Conservation (phyloP, 2,797 vertebrate genomes). For the Neoniphon sammara region DNA sequence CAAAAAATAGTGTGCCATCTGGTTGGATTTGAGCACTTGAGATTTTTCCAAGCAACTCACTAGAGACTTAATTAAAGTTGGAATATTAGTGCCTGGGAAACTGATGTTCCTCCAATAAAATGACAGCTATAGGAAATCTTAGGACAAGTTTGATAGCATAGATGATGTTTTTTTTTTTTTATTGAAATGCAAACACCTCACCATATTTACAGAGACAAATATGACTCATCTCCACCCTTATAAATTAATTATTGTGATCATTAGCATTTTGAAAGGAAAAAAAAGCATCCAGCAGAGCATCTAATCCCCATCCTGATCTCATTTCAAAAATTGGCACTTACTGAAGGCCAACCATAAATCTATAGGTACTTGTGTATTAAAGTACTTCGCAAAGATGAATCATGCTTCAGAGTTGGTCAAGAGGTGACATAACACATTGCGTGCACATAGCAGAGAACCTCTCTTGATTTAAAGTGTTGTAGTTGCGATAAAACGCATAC, state of each 20-base stretch:
- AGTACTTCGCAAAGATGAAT: slow-evolving; percentile 20
- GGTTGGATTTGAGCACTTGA: slow-evolving; percentile 75
- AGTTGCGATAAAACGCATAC: slow-evolving; percentile 23
- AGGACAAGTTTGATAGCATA: slow-evolving; percentile 51
- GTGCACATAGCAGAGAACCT: slow-evolving; percentile 17
- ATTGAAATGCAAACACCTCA: slow-evolving; percentile 14
- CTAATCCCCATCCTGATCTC: slow-evolving; percentile 11
- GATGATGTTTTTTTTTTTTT: slow-evolving; percentile 18
- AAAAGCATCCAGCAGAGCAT: not conserved
- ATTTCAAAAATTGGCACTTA: not conserved
- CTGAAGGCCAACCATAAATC: slow-evolving; percentile 1
- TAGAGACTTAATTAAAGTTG: slow-evolving; percentile 82
- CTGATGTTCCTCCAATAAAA: slow-evolving; percentile 69
- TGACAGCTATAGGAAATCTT: slow-evolving; percentile 52
- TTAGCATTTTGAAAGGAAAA: not conserved
- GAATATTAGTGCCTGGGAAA: slow-evolving; percentile 69
- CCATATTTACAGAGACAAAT: slow-evolving; percentile 8
- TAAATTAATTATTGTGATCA: not conserved
- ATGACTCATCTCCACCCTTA: not conserved
- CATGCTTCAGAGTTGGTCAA: slow-evolving; percentile 12
- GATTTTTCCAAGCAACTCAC: slow-evolving; percentile 71
- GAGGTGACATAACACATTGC: slow-evolving; percentile 18
- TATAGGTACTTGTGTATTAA: slow-evolving; percentile 8
- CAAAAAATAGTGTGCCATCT: slow-evolving; percentile 81
- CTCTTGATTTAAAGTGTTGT: slow-evolving; percentile 29